Evolutionary conservation across 2,113 vertebrate species (phyloP).

Genomic region (Piaya cayana): DNA sequence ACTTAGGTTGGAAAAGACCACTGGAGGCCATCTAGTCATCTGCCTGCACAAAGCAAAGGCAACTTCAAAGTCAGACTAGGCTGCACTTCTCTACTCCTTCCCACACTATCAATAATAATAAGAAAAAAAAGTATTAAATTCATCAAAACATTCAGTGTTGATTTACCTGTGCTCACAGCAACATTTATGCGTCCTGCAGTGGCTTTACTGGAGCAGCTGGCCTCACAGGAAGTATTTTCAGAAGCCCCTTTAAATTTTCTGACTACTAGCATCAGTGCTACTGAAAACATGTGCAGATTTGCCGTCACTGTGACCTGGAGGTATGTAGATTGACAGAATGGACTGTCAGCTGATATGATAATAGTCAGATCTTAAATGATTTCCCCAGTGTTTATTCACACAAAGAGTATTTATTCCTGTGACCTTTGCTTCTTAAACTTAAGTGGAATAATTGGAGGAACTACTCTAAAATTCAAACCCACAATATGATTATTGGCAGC

Average conservation of each 20-base stretch:
- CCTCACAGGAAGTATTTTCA: background rate
- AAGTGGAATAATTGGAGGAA: conserved; percentile 59
- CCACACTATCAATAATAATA: background rate
- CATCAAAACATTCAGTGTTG: background rate
- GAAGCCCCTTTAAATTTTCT: background rate
- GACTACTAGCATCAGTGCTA: background rate
- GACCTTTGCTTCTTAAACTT: conserved; percentile 63
- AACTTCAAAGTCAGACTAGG: background rate
- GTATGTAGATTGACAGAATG: background rate
- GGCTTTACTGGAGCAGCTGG: background rate
- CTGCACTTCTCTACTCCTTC: background rate
- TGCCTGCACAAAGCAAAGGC: background rate
- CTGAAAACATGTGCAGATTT: background rate
- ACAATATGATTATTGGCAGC: conserved; percentile 38
- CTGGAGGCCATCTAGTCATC: background rate
- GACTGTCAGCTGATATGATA: background rate
- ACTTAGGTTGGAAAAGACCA: background rate
- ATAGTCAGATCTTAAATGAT: background rate
- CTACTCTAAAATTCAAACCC: conserved; percentile 62
- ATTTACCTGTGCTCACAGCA: background rate
- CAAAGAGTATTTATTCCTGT: conserved; percentile 27
- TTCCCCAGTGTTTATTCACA: conserved; percentile 45
- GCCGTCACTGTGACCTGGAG: background rate
- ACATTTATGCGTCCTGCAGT: background rate
- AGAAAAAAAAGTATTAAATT: background rate